phyloP scores from a whole-genome alignment of 2,113 vertebrate species.

The Bagarius yarrelli region DNA sequence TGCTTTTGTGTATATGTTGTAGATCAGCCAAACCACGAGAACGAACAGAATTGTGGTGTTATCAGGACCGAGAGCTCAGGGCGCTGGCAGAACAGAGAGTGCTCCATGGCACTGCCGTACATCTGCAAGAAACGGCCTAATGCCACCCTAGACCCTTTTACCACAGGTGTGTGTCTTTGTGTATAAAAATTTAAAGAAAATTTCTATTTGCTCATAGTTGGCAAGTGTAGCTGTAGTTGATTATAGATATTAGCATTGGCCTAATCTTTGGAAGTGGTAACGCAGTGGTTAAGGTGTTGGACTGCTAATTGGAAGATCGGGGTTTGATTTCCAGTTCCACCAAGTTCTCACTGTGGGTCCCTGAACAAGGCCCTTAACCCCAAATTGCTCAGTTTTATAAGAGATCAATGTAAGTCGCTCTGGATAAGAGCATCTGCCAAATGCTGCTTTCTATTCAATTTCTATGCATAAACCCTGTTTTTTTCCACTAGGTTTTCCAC shows the following conservation, averaged over 20 bases:
- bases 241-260: no score
- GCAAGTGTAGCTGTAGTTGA: background rate
- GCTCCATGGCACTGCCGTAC: conserved; percentile 85
- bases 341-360: no score
- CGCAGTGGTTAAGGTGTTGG: no score
- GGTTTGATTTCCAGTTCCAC: no score
- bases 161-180: conserved; percentile 65
- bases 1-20: conserved; percentile 27
- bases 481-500: background rate
- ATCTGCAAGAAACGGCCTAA: conserved; percentile 95
- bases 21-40: conserved; percentile 88
- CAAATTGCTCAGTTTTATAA: no score
- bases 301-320: no score
- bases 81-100: conserved; percentile 91
- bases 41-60: conserved; percentile 90
- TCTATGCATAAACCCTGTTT: background rate
- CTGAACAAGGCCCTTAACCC: no score
- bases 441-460: background rate
- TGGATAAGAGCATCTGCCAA: no score
- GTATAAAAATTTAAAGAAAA: background rate
- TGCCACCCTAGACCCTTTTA: conserved; percentile 73
- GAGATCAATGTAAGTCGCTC: no score
- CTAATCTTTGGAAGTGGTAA: no score
- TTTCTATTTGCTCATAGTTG: background rate
- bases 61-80: conserved; percentile 88